phyloP scores from a whole-genome alignment of 2,113 vertebrate genomes.

The Malurus cyaneus region DNA sequence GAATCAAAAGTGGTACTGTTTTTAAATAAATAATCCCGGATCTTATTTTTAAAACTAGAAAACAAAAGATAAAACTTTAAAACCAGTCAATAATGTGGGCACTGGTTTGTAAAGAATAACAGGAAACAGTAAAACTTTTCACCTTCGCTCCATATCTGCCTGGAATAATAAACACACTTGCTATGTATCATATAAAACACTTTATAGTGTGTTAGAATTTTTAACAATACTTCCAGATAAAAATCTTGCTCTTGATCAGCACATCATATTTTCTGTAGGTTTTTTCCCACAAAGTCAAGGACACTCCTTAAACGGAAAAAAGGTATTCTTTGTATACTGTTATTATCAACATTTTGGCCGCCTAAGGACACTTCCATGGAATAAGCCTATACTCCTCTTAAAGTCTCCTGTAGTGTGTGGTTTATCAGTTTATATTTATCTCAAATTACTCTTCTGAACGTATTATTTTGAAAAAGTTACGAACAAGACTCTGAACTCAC shows the following conservation, averaged over 20 bases:
- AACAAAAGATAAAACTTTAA: neutral
- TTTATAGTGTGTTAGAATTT: neutral
- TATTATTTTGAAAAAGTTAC: neutral
- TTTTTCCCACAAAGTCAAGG: neutral
- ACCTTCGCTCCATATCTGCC: neutral
- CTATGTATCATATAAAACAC: neutral
- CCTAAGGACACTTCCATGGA: neutral
- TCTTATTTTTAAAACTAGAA: neutral
- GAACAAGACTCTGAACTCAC: neutral
- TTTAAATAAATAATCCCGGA: neutral
- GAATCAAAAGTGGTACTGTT: neutral
- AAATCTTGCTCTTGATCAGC: neutral
- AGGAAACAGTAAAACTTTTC: neutral
- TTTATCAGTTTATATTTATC: neutral
- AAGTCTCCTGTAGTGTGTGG: neutral
- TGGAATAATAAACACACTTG: neutral
- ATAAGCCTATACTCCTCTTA: neutral
- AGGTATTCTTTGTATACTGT: neutral
- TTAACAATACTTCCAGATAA: neutral
- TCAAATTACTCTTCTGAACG: neutral
- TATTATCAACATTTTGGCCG: neutral
- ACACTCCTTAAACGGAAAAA: neutral
- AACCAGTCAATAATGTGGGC: neutral
- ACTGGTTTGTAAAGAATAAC: neutral
- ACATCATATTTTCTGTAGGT: neutral